Evolutionary conservation across 2,113 vertebrate genomes (phyloP).

Genomic region (Alligator mississippiensis): DNA sequence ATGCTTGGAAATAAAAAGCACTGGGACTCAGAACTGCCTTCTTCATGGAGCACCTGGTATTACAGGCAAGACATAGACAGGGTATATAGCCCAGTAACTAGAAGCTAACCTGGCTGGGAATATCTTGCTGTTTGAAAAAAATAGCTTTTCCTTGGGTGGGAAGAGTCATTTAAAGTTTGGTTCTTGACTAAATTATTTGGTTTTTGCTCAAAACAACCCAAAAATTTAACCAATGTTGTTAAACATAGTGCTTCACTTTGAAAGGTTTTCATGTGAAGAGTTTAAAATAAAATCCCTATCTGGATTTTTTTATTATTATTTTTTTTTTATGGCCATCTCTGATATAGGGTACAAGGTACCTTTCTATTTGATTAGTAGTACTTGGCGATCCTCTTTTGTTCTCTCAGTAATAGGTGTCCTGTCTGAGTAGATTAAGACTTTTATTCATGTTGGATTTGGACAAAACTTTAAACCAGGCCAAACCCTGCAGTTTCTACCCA

Average conservation of each 20-base stretch:
- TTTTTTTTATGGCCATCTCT: background rate
- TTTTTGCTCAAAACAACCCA: background rate
- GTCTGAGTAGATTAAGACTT: background rate
- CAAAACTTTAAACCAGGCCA: background rate
- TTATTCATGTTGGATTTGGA: background rate
- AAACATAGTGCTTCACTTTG: no score
- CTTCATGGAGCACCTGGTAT: background rate
- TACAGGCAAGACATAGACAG: background rate
- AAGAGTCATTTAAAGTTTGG: background rate
- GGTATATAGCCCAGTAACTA: accelerated
- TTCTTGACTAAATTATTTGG: background rate
- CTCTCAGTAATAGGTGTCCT: background rate
- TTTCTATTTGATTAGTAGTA: background rate
- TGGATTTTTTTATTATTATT: no score
- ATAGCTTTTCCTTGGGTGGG: background rate
- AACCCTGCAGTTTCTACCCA: background rate
- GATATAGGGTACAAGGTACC: background rate
- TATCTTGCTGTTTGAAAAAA: background rate
- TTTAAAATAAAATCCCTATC: no score
- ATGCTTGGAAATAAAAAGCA: background rate
- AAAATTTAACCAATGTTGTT: background rate
- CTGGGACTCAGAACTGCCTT: background rate
- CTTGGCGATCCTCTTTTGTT: background rate
- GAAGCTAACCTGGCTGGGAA: background rate
- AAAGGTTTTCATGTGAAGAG: no score